Conservation (phyloP, 2,797 vertebrate species). For the Poecilia picta region DNA sequence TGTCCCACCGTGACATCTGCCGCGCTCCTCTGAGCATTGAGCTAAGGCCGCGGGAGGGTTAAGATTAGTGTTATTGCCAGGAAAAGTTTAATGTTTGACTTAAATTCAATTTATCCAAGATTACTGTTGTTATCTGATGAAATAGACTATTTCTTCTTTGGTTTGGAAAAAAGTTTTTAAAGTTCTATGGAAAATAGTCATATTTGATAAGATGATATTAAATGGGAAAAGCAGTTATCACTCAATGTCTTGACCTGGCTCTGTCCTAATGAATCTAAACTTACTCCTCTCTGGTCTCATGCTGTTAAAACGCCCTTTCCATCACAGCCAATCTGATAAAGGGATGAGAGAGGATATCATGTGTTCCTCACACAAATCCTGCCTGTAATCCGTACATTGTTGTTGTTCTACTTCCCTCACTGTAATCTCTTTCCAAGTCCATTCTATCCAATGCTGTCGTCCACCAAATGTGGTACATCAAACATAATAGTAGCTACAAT, state of each 20-base stretch:
- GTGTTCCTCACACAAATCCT: slow-evolving; percentile 82
- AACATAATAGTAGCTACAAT: slow-evolving; percentile 38
- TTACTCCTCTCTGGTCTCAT: slow-evolving; percentile 49
- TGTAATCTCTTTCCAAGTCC: slow-evolving; percentile 74
- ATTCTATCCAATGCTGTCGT: slow-evolving; percentile 41
- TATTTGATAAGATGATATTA: slow-evolving; percentile 43
- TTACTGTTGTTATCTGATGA: slow-evolving; percentile 43
- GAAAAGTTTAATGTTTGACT: neutral
- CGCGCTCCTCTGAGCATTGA: too few relatives aligned
- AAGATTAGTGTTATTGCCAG: neutral
- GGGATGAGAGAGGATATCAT: slow-evolving; percentile 81
- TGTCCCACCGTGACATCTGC: too few relatives aligned
- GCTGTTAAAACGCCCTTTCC: slow-evolving; percentile 55
- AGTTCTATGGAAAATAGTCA: slow-evolving; percentile 23
- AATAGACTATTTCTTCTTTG: slow-evolving; percentile 20
- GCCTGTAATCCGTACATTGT: slow-evolving; percentile 81
- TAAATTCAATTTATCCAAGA: slow-evolving; percentile 23
- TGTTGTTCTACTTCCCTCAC: slow-evolving; percentile 75
- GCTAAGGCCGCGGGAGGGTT: too few relatives aligned
- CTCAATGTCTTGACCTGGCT: slow-evolving; percentile 52
- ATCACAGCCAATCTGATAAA: slow-evolving; percentile 79
- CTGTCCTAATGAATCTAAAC: slow-evolving; percentile 69
- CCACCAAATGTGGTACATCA: slow-evolving; percentile 54
- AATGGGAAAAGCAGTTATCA: slow-evolving; percentile 49
- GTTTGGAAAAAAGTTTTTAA: slow-evolving; percentile 25